Base-by-base conservation (phyloP, 2,888 invertebrate species). In the Drosophila peninsularis region DNA sequence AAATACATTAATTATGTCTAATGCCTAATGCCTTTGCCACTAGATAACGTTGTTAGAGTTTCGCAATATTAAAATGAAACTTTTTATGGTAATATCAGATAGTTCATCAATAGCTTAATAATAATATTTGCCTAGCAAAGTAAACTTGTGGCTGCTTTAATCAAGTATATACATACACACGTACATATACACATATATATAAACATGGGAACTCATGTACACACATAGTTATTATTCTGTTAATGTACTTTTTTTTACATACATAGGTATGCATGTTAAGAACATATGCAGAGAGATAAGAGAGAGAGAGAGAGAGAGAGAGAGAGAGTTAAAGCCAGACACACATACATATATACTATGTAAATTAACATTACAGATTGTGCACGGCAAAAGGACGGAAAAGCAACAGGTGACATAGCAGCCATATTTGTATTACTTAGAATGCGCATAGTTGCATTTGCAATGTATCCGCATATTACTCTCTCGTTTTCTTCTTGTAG, bases 21-120 rank as follows among this genome's bases (percentile, higher is more conserved):
- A 41, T 41, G 42, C 3, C 21, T n/a, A 21, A 13, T 42, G 13
- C 6, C 13, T 13, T 24, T 19, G 5, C 11, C 5, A 13, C 6
- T 42, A 42, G 21, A 42, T 21, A 42, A 42, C 4, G 13, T 1
- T 21, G 6, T 6, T 13, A 11, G 7, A 41, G 19, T 21, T 42
- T 42, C 5, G 24, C 44, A 24, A 27, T 62, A 61, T 64, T 70
- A 41, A 17, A 52, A 27, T 63, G 47, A 57, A 64, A 47, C 57
- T 58, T n/a, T n/a, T 21, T 5, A 32, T 5, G 5, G 14, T 24
- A 45, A 24, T 17, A 10, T 6, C 10, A 10, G 13, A 0, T 0
- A 21, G 2, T 42, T 27, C 32, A 54, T 54, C 30, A 19, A 30
- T 3, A 10, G 13, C 13, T 30, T 14, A 42, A 14, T 42, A 19